These are phyloP conservation scores for Nothoprocta pentlandii DNA, from an alignment of 2,113 vertebrate genomes.

Conservation along the genomic window DNA sequence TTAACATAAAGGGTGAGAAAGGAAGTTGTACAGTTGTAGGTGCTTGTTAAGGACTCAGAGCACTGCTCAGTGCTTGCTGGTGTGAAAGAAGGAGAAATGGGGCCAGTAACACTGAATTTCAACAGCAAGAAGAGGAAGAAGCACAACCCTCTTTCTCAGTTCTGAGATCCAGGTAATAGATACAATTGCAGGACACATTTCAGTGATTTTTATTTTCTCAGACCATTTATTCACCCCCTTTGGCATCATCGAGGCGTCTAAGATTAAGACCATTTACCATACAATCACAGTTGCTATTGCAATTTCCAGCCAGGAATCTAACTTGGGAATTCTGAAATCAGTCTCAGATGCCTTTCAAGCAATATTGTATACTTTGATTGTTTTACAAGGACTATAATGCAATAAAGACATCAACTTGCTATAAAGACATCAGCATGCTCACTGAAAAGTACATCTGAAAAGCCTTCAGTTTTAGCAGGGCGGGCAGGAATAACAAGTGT, in stretches of 20 bases:
- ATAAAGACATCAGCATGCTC: background rate
- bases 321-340: background rate
- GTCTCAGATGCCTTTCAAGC: slow-evolving; percentile 1
- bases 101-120: background rate
- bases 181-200: background rate
- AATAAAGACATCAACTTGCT: background rate
- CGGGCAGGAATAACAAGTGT: background rate
- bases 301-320: background rate
- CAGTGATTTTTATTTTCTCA: background rate
- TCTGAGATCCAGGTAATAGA: background rate
- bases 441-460: background rate
- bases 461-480: background rate
- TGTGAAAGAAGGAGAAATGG: background rate
- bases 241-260: background rate
- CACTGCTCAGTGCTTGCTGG: background rate
- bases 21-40: background rate
- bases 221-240: background rate
- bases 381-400: background rate
- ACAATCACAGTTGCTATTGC: background rate
- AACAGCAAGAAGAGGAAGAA: background rate
- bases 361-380: background rate
- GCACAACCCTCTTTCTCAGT: background rate
- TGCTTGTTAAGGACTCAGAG: background rate
- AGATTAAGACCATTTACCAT: background rate
- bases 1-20: background rate